phyloP scores from a whole-genome alignment of 2,113 vertebrate species.

The Zingel zingel region DNA sequence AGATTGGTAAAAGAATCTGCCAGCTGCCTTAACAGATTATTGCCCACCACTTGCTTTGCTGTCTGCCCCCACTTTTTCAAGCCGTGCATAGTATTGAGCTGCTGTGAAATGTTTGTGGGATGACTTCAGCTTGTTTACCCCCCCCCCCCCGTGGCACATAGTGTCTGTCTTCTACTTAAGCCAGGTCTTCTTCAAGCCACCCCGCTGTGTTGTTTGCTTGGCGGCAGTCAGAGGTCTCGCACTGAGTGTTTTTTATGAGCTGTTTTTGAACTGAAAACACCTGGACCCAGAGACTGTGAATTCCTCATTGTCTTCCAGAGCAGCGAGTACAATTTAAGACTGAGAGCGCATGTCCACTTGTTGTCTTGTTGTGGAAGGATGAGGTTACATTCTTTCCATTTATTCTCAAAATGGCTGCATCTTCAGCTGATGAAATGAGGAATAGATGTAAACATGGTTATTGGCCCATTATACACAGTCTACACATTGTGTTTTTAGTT shows the following conservation, averaged over 20 bases:
- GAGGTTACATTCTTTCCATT: slow-evolving; percentile 57
- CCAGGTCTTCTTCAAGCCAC: slow-evolving; percentile 61
- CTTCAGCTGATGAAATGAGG: slow-evolving; percentile 25
- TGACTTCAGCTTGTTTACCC: slow-evolving; percentile 78
- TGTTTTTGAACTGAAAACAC: slow-evolving; percentile 77
- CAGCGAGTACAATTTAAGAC: slow-evolving; percentile 65
- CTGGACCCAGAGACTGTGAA: slow-evolving; percentile 64
- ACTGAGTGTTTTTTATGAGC: slow-evolving; percentile 68
- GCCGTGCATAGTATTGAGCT: slow-evolving; percentile 50
- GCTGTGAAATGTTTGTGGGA: slow-evolving; percentile 73
- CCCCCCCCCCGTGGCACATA: slow-evolving; percentile 56
- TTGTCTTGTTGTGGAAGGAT: slow-evolving; percentile 57
- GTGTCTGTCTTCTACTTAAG: slow-evolving; percentile 61
- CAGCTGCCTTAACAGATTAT: slow-evolving; percentile 25
- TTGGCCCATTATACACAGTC: slow-evolving; percentile 1
- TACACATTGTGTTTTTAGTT: not conserved
- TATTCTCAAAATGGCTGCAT: slow-evolving; percentile 54
- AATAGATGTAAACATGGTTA: not conserved
- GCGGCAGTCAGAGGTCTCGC: slow-evolving; percentile 61
- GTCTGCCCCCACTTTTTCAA: not conserved
- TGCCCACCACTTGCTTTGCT: slow-evolving; percentile 21
- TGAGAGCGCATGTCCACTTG: slow-evolving; percentile 48
- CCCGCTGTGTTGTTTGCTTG: slow-evolving; percentile 65
- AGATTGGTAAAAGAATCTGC: not conserved
- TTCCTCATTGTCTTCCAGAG: slow-evolving; percentile 68